Evolutionary conservation across 2,113 vertebrate species (phyloP).

Genomic region (Hypocryptadius cinnamomeus): DNA sequence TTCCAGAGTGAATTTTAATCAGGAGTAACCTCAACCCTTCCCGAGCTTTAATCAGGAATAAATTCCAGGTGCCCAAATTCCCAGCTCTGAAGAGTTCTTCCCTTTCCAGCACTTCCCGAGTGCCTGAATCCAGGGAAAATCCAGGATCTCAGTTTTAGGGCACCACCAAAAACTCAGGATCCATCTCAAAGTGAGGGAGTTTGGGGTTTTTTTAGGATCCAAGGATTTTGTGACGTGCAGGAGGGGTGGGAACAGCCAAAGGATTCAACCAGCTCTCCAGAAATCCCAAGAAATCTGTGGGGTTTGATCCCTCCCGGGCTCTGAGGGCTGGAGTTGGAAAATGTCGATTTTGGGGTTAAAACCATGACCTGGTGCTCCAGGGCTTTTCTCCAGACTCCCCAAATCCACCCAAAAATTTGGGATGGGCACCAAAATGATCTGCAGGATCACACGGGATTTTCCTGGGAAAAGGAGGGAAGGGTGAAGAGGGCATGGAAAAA

Average conservation of each 20-base stretch:
- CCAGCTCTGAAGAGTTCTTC: background rate
- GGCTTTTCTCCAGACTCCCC: background rate
- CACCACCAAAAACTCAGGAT: background rate
- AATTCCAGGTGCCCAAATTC: background rate
- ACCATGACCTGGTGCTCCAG: accelerated
- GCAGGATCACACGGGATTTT: background rate
- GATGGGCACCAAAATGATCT: background rate
- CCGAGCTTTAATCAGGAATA: accelerated
- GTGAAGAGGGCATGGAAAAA: background rate
- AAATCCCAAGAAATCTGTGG: background rate
- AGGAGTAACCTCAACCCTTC: background rate
- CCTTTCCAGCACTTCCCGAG: accelerated
- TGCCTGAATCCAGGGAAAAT: background rate
- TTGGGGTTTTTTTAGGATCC: background rate
- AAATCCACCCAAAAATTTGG: background rate
- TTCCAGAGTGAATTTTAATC: background rate
- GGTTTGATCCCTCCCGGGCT: background rate
- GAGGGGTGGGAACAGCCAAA: too few relatives aligned
- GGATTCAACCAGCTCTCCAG: background rate
- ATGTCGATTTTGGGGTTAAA: background rate
- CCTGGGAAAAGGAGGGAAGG: too few relatives aligned
- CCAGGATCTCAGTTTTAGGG: background rate
- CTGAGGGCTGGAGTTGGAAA: background rate
- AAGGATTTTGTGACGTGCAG: background rate
- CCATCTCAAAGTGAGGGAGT: background rate